Base-by-base conservation (phyloP, 1,140 invertebrate genomes). In the Pseudomyrmex pallidus region DNA sequence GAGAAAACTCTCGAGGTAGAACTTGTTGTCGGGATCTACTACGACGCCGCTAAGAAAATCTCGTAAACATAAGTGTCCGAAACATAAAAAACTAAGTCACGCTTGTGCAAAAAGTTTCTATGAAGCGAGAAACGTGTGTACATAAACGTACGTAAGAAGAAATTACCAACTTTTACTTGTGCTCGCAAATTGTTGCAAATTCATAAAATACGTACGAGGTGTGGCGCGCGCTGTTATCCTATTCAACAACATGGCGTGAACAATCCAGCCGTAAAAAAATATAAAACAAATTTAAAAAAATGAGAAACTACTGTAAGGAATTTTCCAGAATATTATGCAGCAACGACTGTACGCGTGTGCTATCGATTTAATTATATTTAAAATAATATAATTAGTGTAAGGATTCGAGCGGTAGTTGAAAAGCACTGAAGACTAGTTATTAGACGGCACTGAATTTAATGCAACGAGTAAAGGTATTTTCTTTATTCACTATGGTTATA, bases 21-120 rank as follows among this genome's bases (percentile, higher is more conserved):
- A 64, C 63, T 80, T 76, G 76, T 72, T 67, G 82, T 57, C 46
- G 68, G 67, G 76, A 80, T 74, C 83, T n/a, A 74, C n/a, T 44
- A 44, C 44, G 52, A 68, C 7, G 54, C 56, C 46, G 54, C n/a
- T 52, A 56, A 61, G 83, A 82, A 80, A 72, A 84, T 82, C 66
- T 57, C 67, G 54, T 82, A 85, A 85, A 82, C 77, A 82, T 48
- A 62, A 68, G 50, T 82, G 83, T 61, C 66, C 10, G 10, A 9
- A 59, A 59, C 46, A 22, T 1, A 46, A 48, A 78, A 84, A 63
- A 61, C 59, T 44, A 52, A 62, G 25, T 12, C 59, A 80, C 67
- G 17, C 12, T 72, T 56, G n/a, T 46, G 64, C 67, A 5, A 50
- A 48, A 68, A 80, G 66, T 64, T 85, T 73, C 52, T 67, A n/a